phyloP scores from a whole-genome alignment of 1,140 invertebrate genomes.

The Rhynchophorus ferrugineus region DNA sequence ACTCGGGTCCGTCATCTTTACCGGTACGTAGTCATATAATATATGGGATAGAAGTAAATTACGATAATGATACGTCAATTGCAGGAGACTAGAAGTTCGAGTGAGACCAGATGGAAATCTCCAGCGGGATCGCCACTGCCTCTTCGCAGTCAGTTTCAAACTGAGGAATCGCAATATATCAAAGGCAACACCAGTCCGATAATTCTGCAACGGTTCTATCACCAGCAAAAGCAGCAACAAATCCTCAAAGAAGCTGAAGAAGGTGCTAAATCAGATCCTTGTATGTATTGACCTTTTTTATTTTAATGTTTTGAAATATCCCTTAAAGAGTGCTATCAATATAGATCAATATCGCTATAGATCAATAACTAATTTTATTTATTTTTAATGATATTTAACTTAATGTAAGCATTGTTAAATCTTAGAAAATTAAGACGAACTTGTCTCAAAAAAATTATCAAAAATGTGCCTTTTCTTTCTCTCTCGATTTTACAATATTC shows the following conservation, averaged over 20 bases:
- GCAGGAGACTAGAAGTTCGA: conserved; percentile 14
- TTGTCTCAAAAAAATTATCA: too few relatives aligned
- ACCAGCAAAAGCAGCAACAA: conserved; percentile 53
- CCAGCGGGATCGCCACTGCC: conserved; percentile 33
- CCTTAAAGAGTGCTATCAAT: too few relatives aligned
- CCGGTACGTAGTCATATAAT: conserved; percentile 15
- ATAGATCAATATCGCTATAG: too few relatives aligned
- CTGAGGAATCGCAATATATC: conserved; percentile 28
- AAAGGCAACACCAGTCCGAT: conserved; percentile 56
- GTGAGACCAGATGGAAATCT: conserved; percentile 31
- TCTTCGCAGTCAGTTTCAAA: conserved; percentile 25
- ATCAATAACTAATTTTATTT: too few relatives aligned
- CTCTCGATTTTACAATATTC: too few relatives aligned
- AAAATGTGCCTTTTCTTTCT: too few relatives aligned
- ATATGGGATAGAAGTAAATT: too few relatives aligned
- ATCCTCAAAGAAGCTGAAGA: conserved; percentile 37
- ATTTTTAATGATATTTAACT: too few relatives aligned
- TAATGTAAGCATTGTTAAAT: too few relatives aligned
- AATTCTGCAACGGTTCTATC: conserved; percentile 54
- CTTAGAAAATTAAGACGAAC: too few relatives aligned
- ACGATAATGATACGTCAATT: not conserved
- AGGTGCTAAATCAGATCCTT: conserved; percentile 31
- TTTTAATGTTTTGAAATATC: not conserved
- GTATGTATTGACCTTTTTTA: conserved; percentile 20
- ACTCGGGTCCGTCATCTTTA: conserved; percentile 16